Conservation (phyloP, 2,888 invertebrate genomes). For the Nemapogon koenigi region DNA sequence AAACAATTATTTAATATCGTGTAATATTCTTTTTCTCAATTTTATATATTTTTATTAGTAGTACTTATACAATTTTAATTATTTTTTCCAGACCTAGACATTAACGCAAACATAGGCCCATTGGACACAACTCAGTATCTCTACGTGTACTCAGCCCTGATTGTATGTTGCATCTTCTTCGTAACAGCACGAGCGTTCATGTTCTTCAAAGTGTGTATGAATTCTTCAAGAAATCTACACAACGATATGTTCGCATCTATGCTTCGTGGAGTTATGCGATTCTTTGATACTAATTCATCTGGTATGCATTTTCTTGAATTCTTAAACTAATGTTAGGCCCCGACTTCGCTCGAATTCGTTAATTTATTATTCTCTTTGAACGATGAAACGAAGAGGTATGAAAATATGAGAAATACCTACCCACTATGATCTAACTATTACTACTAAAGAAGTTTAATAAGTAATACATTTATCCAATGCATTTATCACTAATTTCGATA, state of each 20-base stretch:
- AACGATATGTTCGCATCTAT: slow-evolving; percentile 84
- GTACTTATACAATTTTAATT: neutral
- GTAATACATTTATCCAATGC: no score
- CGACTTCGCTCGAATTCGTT: no score
- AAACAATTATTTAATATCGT: no score
- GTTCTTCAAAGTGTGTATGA: slow-evolving; percentile 79
- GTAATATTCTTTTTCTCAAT: neutral
- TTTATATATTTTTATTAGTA: neutral
- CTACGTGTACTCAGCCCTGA: slow-evolving; percentile 48
- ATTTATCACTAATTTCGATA: no score
- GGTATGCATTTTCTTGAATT: slow-evolving; percentile 48
- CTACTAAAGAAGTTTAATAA: no score
- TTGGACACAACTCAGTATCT: slow-evolving; percentile 49
- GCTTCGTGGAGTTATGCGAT: slow-evolving; percentile 78
- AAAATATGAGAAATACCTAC: no score
- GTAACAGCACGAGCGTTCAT: slow-evolving; percentile 68
- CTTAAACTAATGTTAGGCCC: neutral
- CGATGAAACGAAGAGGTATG: no score
- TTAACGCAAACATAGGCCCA: slow-evolving; percentile 48
- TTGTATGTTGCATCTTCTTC: slow-evolving; percentile 57
- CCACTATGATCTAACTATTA: no score
- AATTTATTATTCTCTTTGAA: no score
- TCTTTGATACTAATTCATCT: slow-evolving; percentile 87
- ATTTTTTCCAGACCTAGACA: slow-evolving; percentile 39
- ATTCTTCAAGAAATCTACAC: slow-evolving; percentile 78